phyloP scores from a whole-genome alignment of 1,140 invertebrate genomes.

The Drosophila biarmipes region DNA sequence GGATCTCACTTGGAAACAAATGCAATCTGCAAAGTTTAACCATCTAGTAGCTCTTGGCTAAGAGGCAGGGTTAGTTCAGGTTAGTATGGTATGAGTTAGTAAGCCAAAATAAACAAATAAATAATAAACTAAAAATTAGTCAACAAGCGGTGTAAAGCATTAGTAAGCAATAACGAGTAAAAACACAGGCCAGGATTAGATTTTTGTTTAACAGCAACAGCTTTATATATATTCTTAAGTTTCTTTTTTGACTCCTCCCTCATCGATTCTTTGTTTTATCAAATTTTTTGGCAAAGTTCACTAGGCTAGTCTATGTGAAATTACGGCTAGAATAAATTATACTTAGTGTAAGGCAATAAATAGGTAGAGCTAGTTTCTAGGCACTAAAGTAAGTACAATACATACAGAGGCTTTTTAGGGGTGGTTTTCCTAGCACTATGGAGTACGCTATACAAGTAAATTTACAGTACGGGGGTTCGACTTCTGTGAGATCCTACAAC shows the following conservation, averaged over 20 bases:
- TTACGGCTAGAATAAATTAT: conserved; percentile 68
- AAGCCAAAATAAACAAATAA: conserved; percentile 14
- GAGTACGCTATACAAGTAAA: conserved; percentile 53
- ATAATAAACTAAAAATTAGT: conserved; percentile 50
- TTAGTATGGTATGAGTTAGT: conserved; percentile 18
- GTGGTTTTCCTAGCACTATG: conserved; percentile 15
- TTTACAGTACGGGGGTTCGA: conserved; percentile 29
- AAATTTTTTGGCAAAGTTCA: conserved; percentile 56
- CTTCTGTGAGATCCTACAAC: conserved; percentile 63
- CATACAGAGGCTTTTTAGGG: conserved; percentile 16
- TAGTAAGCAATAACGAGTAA: conserved; percentile 69
- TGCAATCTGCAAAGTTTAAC: background rate
- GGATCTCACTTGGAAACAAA: conserved; percentile 10
- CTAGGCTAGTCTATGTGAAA: conserved; percentile 44
- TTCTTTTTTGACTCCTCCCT: conserved; percentile 39
- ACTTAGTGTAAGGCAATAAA: conserved; percentile 77
- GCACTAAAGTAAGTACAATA: conserved; percentile 69
- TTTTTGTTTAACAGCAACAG: conserved; percentile 79
- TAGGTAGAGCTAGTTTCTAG: conserved; percentile 48
- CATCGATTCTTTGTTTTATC: conserved; percentile 48
- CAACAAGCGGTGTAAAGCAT: conserved; percentile 61
- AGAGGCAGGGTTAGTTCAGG: background rate
- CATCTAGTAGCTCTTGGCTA: background rate
- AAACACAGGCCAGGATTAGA: conserved; percentile 72
- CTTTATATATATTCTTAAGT: conserved; percentile 65